These are phyloP conservation scores for Cyprinodon tularosa DNA, from an alignment of 2,113 vertebrate species.

Conservation along the genomic window DNA sequence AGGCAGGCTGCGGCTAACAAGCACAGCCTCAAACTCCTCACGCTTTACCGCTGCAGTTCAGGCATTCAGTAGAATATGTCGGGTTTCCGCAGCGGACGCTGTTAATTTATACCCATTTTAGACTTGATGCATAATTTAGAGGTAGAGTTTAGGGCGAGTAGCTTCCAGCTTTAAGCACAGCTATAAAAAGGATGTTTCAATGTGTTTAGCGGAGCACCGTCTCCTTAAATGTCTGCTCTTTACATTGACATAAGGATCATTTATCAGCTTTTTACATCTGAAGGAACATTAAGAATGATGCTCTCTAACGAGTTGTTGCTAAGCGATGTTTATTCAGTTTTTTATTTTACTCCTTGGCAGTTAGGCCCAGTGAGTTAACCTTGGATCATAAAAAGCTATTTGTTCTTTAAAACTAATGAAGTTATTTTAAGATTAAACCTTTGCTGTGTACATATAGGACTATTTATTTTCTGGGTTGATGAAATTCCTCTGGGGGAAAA, in stretches of 20 bases:
- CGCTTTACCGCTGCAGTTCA: neutral
- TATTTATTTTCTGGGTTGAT: too few species aligned
- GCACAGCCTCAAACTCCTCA: neutral
- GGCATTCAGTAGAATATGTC: neutral
- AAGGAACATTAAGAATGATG: neutral
- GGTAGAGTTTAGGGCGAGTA: constrained; percentile 28
- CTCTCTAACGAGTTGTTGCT: too few species aligned
- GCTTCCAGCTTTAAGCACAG: constrained; percentile 43
- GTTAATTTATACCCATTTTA: constrained; percentile 16
- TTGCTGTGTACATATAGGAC: too few species aligned
- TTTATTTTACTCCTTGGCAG: too few species aligned
- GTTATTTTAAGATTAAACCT: too few species aligned
- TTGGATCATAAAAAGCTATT: too few species aligned
- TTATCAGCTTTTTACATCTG: neutral
- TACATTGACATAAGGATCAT: constrained; percentile 1
- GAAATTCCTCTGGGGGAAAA: too few species aligned
- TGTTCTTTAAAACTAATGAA: too few species aligned
- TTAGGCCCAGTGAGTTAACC: too few species aligned
- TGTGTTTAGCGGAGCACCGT: constrained; percentile 6
- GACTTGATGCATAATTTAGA: constrained; percentile 43
- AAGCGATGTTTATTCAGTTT: too few species aligned
- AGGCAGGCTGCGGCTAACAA: constrained; percentile 11
- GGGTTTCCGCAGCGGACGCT: constrained; percentile 18
- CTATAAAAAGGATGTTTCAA: constrained; percentile 15
- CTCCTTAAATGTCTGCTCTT: constrained; percentile 9